These are phyloP conservation scores for Pelusios castaneus DNA, from an alignment of 2,113 vertebrate species.

Conservation along the genomic window DNA sequence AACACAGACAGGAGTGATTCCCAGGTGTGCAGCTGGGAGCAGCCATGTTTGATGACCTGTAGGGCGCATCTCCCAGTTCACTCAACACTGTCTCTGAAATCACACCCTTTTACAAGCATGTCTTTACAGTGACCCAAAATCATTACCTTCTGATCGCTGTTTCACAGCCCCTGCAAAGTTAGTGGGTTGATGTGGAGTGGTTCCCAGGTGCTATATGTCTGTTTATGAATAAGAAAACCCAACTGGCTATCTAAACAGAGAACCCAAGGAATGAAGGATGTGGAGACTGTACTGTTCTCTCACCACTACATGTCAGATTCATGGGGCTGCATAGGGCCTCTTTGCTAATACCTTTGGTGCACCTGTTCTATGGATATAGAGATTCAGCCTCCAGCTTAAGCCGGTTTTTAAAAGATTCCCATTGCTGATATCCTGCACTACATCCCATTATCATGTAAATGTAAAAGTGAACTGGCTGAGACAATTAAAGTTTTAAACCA, in stretches of 20 bases:
- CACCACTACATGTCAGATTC: conserved; percentile 9
- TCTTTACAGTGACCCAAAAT: neutral
- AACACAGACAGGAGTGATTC: too few relatives aligned
- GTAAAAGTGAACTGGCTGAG: conserved; percentile 60
- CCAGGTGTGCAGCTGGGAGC: too few relatives aligned
- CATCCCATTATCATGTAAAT: conserved; percentile 71
- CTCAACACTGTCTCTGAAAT: too few relatives aligned
- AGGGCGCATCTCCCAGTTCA: too few relatives aligned
- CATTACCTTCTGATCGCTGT: neutral
- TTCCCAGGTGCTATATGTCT: conserved; percentile 24
- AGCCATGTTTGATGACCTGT: too few relatives aligned
- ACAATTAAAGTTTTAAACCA: conserved; percentile 71
- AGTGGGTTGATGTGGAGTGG: conserved; percentile 22
- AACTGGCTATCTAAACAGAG: conserved; percentile 53
- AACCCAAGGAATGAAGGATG: conserved; percentile 17
- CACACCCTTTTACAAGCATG: too few relatives aligned
- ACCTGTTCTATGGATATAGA: conserved; percentile 56
- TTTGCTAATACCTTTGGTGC: conserved; percentile 27
- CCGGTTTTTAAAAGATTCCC: conserved; percentile 68
- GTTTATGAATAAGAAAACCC: conserved; percentile 55
- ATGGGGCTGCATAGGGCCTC: conserved; percentile 43
- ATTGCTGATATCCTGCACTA: conserved; percentile 66
- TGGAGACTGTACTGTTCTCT: neutral
- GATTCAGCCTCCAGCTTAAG: conserved; percentile 64
- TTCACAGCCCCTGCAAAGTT: conserved; percentile 33